Evolutionary conservation across 2,888 invertebrate genomes (phyloP), one percentile per base, ranked within the genome.

Genomic region (Stomorhina lunata): DNA sequence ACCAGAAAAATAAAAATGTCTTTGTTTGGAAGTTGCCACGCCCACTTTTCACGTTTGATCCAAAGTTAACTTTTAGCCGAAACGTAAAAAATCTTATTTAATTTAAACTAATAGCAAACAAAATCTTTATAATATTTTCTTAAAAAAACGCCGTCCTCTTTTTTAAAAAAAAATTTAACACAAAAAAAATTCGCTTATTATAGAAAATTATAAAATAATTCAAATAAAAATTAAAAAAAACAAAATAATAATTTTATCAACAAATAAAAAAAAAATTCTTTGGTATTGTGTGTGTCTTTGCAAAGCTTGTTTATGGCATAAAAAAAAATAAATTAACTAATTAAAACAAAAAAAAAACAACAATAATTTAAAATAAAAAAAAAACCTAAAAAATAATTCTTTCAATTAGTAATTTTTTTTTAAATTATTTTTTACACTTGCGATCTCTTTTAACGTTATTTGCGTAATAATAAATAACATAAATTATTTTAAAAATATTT

Each of bases 401-500:
- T 81, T 77, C 71, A 78, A 50, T 69, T 73, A 78, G 50, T 63
- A 61, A 68, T 73, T 73, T 80, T 71, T 59, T 69, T 55, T 45
- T 34, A 40, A 57, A 50, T 27, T 32, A 53, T 53, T 66, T 63
- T 77, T 77, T 68, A 81, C 66, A 82, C 79, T 79, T 69, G 75
- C 82, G 79, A 82, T 82, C 82, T 82, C 82, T 82, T 79, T 66
- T 66, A 82, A 82, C 71, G 3, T 82, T 79, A 76, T 79, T 73
- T 73, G 77, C 66, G 66, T 81, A 69, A 72, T 66, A 71, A 79
- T 79, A 27, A 61, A 25, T 25, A n/a, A 27, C 15, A 17, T 15
- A 17, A 20, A 22, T n/a, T 73, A 65, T 76, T 32, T 43, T 76
- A 73, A 37, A 53, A 53, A 59, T 45, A 65, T 22, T 79, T 66